Conservation (phyloP, 1,140 invertebrate genomes). For the Adoxophyes honmai region DNA sequence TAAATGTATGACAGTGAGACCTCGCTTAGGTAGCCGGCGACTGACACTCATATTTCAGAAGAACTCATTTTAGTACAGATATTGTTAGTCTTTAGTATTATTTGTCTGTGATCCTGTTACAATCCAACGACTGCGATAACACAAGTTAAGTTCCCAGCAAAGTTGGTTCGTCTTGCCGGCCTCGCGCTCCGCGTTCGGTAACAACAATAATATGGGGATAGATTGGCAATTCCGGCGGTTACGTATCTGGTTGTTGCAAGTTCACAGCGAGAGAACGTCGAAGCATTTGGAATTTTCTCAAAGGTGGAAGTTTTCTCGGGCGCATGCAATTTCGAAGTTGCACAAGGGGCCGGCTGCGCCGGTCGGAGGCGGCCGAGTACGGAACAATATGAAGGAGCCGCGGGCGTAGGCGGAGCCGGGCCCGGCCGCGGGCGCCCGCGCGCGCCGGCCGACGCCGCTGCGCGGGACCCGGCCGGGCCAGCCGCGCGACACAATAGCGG, state of each 20-base stretch:
- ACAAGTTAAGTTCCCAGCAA: not conserved
- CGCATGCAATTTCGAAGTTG: slow-evolving; percentile 62
- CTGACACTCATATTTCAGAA: too few relatives aligned
- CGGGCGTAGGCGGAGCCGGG: slow-evolving; percentile 6
- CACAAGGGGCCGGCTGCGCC: slow-evolving; percentile 32
- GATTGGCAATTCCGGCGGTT: slow-evolving; percentile 42
- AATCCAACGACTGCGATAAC: too few relatives aligned
- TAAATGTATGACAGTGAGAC: too few relatives aligned
- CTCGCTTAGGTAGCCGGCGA: too few relatives aligned
- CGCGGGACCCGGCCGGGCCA: slow-evolving; percentile 5
- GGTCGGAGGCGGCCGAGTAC: not conserved
- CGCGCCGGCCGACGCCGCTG: not conserved
- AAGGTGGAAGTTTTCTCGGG: slow-evolving; percentile 63
- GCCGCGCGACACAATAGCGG: slow-evolving; percentile 54
- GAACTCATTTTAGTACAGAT: too few relatives aligned
- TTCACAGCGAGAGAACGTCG: slow-evolving; percentile 51
- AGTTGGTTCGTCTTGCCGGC: too few relatives aligned
- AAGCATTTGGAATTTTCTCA: slow-evolving; percentile 56
- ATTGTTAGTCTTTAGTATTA: too few relatives aligned
- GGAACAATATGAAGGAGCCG: not conserved
- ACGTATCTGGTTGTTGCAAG: slow-evolving; percentile 48
- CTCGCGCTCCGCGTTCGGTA: not conserved
- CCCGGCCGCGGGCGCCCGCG: slow-evolving; percentile 10
- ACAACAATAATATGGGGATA: slow-evolving; percentile 31
- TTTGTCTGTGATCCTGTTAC: too few relatives aligned